Conservation (phyloP, 2,888 invertebrate genomes). For the Pegoplata infirma region DNA sequence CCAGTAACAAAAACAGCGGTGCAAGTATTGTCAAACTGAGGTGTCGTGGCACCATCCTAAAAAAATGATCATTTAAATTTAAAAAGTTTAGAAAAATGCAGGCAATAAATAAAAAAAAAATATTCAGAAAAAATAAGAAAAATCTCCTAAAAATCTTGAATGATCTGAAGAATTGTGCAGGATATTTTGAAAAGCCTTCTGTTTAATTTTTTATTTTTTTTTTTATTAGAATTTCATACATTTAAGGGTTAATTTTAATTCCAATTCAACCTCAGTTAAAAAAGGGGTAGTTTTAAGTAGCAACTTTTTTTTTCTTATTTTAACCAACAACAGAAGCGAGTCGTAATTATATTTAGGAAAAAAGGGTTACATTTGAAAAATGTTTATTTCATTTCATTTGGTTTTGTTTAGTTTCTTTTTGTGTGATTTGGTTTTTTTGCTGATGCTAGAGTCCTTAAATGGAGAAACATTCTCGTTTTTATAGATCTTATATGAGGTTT, state of each 20-base stretch:
- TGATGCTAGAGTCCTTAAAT: neutral
- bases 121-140: too few species aligned
- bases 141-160: too few species aligned
- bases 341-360: neutral
- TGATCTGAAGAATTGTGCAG: too few species aligned
- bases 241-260: neutral
- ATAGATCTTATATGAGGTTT: conserved; percentile 31
- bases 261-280: neutral
- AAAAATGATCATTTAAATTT: too few species aligned
- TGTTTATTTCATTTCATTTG: conserved; percentile 18
- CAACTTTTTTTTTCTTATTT: conserved; percentile 6
- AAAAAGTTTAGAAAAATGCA: too few species aligned
- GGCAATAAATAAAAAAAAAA: too few species aligned
- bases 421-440: neutral
- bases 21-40: too few species aligned
- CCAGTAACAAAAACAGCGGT: too few species aligned
- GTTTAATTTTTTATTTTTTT: too few species aligned
- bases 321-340: neutral
- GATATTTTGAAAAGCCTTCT: too few species aligned
- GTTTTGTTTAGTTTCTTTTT: conserved; percentile 2
- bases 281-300: neutral
- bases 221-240: too few species aligned
- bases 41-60: too few species aligned
- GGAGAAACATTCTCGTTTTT: neutral
- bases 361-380: conserved; percentile 32